Conservation (phyloP, 2,888 invertebrate species). For the Dolichomitus sp. region DNA sequence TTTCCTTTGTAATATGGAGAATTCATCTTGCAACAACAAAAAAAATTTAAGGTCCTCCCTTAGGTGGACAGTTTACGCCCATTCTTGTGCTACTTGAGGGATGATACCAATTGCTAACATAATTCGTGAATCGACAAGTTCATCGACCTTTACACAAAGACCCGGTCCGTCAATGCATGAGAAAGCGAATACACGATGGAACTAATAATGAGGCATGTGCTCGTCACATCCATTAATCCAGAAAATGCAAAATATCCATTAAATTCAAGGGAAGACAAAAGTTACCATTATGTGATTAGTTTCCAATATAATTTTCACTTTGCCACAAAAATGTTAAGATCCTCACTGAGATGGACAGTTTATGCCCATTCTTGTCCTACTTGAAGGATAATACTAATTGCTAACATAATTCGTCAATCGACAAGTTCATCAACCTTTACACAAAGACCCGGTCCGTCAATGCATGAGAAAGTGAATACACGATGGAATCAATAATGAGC, state of each 20-base stretch:
- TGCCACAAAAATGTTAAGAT: too few relatives aligned
- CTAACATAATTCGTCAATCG: not conserved
- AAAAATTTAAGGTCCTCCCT: too few relatives aligned
- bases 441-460: not conserved
- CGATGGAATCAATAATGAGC: conserved; percentile 80
- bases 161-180: conserved; percentile 52
- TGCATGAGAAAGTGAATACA: conserved; percentile 69
- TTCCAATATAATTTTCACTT: too few relatives aligned
- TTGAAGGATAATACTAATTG: not conserved
- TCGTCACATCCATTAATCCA: conserved; percentile 80
- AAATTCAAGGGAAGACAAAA: too few relatives aligned
- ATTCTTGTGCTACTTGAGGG: not conserved
- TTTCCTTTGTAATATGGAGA: too few relatives aligned
- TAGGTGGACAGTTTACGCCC: too few relatives aligned
- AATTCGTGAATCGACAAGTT: not conserved
- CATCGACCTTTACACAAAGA: not conserved
- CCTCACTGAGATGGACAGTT: too few relatives aligned
- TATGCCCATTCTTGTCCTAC: not conserved
- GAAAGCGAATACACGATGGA: conserved; percentile 77
- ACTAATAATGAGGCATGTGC: conserved; percentile 77
- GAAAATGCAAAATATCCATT: conserved; percentile 28
- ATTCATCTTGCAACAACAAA: too few relatives aligned
- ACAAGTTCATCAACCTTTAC: not conserved
- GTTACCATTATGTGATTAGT: too few relatives aligned
- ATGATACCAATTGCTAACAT: not conserved